Percentiles rank a stretch among this genome's conserved stretches.
Conservation (phyloP, 2,797 vertebrate species). For the Myotis findleyi region DNA sequence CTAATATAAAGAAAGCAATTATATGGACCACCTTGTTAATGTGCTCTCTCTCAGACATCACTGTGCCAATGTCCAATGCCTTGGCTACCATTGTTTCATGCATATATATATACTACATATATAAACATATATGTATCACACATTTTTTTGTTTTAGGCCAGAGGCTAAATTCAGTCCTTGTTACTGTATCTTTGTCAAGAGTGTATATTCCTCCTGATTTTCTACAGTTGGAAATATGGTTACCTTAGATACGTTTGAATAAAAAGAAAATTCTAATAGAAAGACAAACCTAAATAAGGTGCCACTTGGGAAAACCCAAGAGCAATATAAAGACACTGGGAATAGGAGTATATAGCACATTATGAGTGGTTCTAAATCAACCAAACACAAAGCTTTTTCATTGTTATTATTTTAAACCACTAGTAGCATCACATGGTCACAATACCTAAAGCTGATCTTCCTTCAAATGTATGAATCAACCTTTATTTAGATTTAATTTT, state of each 20-base stretch:
- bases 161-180: neutral
- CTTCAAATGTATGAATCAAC: constrained; percentile 72
- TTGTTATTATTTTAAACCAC: neutral
- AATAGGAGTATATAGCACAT: neutral
- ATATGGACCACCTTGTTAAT: neutral
- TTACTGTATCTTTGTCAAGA: constrained; percentile 22
- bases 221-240: neutral
- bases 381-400: neutral
- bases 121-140: neutral
- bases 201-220: neutral
- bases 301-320: neutral
- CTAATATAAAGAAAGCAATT: neutral
- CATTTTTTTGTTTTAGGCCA: neutral
- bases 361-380: constrained; percentile 25
- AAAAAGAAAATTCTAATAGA: neutral
- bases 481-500: constrained; percentile 79
- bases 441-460: constrained; percentile 28
- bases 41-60: neutral
- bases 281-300: neutral
- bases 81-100: neutral
- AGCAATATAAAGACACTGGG: neutral
- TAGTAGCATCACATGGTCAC: neutral
- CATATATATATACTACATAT: neutral
- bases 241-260: neutral
- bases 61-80: neutral